A percentile compares a stretch with the other conserved stretches of the same genome.
Evolutionary conservation across 2,888 invertebrate genomes (phyloP).

Genomic region (Mechanitis messenoides): DNA sequence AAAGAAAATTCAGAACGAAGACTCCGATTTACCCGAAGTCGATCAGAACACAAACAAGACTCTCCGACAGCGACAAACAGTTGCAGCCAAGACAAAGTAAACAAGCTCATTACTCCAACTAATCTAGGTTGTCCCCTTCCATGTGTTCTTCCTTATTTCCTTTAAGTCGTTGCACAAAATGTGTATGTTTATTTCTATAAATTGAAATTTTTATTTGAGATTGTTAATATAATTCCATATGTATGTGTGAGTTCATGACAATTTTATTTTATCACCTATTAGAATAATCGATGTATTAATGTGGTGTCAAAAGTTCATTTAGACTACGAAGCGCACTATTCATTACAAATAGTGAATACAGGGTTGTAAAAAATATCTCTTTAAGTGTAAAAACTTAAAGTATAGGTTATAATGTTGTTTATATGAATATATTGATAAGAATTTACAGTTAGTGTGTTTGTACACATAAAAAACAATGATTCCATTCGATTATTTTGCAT

Average conservation of each 20-base stretch:
- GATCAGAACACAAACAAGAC: conserved; percentile 92
- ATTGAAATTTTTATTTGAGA: conserved; percentile 28
- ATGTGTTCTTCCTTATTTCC: conserved; percentile 22
- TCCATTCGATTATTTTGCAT: conserved; percentile 47
- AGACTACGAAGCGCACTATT: conserved; percentile 54
- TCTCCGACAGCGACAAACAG: conserved; percentile 77
- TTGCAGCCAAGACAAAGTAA: conserved; percentile 77
- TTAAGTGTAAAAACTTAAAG: conserved; percentile 63
- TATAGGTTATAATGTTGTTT: conserved; percentile 70
- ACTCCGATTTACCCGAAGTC: conserved; percentile 94
- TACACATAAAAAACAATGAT: conserved; percentile 48
- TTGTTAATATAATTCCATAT: conserved; percentile 25
- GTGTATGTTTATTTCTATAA: conserved; percentile 11
- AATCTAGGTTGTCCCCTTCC: conserved; percentile 49
- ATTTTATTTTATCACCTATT: conserved; percentile 22
- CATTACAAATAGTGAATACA: conserved; percentile 75
- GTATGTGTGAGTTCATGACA: conserved; percentile 33
- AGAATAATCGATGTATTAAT: conserved; percentile 15
- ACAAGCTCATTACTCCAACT: conserved; percentile 24
- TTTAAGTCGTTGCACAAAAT: conserved; percentile 26
- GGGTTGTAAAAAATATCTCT: conserved; percentile 75
- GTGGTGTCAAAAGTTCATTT: conserved; percentile 40
- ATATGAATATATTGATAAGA: conserved; percentile 70
- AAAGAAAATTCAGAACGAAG: conserved; percentile 81
- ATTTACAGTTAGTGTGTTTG: conserved; percentile 60